Conservation (phyloP, 2,888 invertebrate genomes). For the Drosophila leonis region DNA sequence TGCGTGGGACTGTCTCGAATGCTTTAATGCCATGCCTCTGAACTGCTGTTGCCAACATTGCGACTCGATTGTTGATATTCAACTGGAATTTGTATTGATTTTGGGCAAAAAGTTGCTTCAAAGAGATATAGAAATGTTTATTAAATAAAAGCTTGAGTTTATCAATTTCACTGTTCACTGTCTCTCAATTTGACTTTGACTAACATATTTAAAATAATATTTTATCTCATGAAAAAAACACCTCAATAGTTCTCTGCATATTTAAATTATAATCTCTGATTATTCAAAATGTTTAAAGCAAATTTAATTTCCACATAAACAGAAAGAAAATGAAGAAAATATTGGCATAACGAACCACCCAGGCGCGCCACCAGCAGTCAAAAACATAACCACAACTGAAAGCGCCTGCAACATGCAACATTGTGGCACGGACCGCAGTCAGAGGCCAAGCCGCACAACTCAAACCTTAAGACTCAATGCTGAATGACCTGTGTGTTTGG, state of each 20-base stretch:
- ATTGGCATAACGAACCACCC: not conserved
- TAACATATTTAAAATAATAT: not conserved
- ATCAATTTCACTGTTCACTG: no score
- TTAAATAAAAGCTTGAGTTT: not conserved
- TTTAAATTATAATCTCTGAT: not conserved
- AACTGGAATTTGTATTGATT: not conserved
- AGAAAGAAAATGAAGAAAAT: not conserved
- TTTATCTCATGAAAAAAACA: not conserved
- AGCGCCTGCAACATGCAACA: conserved; percentile 49
- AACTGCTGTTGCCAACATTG: not conserved
- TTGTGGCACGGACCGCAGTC: conserved; percentile 14
- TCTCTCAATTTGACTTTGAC: no score
- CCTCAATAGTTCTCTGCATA: no score
- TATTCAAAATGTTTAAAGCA: conserved; percentile 10
- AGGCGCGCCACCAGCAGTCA: not conserved
- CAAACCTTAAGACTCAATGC: conserved; percentile 24
- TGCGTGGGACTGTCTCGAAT: conserved; percentile 47
- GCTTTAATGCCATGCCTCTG: not conserved
- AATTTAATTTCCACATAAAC: conserved; percentile 21
- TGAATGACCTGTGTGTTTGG: conserved; percentile 59
- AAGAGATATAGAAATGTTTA: not conserved
- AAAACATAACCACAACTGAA: conserved; percentile 4
- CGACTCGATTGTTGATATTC: not conserved
- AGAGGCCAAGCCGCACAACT: not conserved
- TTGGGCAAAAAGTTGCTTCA: not conserved